Percentiles rank a stretch among this genome's conserved stretches.
phyloP scores from a whole-genome alignment of 2,888 invertebrate species.

The Andrena marginata region DNA sequence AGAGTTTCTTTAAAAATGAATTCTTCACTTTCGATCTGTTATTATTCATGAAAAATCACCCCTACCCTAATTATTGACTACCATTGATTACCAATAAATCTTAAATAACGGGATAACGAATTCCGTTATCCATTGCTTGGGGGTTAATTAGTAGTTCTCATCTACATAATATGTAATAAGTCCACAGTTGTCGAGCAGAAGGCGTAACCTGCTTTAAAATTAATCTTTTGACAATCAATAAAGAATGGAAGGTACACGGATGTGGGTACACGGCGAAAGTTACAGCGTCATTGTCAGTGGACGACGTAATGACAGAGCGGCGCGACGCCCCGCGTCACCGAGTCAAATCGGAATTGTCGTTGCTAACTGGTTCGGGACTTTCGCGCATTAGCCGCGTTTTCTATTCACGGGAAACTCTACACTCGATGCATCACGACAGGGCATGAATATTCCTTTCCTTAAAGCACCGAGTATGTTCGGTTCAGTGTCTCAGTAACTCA shows the following conservation, averaged over 20 bases:
- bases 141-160: too few species aligned
- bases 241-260: not conserved
- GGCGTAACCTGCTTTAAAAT: not conserved
- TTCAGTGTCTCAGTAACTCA: too few species aligned
- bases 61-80: too few species aligned
- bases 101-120: too few species aligned
- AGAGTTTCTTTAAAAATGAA: too few species aligned
- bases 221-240: not conserved
- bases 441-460: not conserved
- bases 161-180: too few species aligned
- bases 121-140: too few species aligned
- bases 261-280: slow-evolving; percentile 66
- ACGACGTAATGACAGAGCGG: slow-evolving; percentile 78
- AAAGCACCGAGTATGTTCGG: not conserved
- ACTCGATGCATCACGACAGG: not conserved
- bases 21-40: too few species aligned
- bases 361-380: slow-evolving; percentile 68
- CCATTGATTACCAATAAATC: too few species aligned
- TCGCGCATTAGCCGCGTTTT: slow-evolving; percentile 75
- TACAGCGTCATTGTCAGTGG: slow-evolving; percentile 64
- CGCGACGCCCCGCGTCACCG: slow-evolving; percentile 66
- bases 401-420: slow-evolving; percentile 65
- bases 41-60: too few species aligned
- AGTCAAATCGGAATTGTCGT: slow-evolving; percentile 76
- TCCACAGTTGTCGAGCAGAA: not conserved